A percentile compares a stretch with the other conserved stretches of the same genome.
Conservation (phyloP, 2,113 vertebrate species). For the Misgurnus mizolepis region DNA sequence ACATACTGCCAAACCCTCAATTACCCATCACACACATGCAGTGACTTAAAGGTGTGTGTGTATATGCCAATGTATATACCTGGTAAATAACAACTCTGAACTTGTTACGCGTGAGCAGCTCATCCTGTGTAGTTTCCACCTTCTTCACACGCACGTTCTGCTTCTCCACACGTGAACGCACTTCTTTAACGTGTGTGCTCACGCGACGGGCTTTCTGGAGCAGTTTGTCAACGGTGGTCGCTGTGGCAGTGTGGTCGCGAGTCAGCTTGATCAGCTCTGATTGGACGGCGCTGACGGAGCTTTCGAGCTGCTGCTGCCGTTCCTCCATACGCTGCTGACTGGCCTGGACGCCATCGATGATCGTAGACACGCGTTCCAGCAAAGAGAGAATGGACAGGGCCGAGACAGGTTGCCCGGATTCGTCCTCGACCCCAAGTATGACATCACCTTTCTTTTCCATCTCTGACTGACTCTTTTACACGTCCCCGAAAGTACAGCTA, state of each 20-base stretch:
- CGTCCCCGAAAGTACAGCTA: not conserved
- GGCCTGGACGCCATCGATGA: conserved; percentile 91
- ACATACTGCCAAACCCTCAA: not conserved
- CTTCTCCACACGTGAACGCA: conserved; percentile 87
- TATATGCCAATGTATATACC: conserved; percentile 70
- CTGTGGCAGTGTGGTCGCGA: conserved; percentile 85
- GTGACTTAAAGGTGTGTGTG: not conserved
- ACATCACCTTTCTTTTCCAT: conserved; percentile 77
- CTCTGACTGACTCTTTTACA: conserved; percentile 38
- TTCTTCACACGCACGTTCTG: conserved; percentile 85
- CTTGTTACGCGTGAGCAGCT: conserved; percentile 94
- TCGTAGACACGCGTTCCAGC: conserved; percentile 91
- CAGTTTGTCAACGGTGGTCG: conserved; percentile 84
- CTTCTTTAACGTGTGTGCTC: conserved; percentile 91
- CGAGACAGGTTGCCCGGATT: conserved; percentile 83
- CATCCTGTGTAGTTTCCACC: conserved; percentile 89
- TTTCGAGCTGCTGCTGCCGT: conserved; percentile 87
- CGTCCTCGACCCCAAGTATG: conserved; percentile 81
- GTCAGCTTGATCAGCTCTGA: conserved; percentile 89
- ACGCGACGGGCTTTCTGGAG: conserved; percentile 94
- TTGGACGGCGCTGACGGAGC: conserved; percentile 86
- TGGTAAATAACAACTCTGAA: conserved; percentile 97
- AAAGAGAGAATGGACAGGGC: conserved; percentile 91
- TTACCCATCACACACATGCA: conserved; percentile 6
- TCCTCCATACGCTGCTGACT: conserved; percentile 95